phyloP scores from a whole-genome alignment of 2,888 invertebrate genomes.

The Abrostola triplasia region DNA sequence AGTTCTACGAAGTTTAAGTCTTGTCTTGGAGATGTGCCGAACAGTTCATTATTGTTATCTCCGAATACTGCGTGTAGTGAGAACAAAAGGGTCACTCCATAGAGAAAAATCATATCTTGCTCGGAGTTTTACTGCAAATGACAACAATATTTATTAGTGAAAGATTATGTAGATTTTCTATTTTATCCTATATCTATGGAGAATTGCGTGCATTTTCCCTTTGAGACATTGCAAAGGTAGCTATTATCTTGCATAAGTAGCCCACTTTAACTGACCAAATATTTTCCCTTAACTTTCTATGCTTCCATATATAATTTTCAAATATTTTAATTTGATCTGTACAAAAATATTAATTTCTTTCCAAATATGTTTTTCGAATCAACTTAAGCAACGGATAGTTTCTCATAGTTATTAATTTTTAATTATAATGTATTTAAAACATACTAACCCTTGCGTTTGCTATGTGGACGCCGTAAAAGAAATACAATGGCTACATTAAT shows the following conservation, averaged over 20 bases:
- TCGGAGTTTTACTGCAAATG: slow-evolving; percentile 7
- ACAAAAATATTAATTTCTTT: too few species aligned
- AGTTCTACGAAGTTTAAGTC: slow-evolving; percentile 56
- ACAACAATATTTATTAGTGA: neutral
- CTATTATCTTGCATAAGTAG: too few species aligned
- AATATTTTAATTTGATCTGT: too few species aligned
- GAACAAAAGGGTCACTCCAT: slow-evolving; percentile 18
- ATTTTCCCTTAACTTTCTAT: too few species aligned
- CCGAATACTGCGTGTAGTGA: slow-evolving; percentile 14
- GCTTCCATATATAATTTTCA: too few species aligned
- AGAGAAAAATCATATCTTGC: slow-evolving; percentile 17
- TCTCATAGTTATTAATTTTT: too few species aligned
- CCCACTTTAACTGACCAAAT: too few species aligned
- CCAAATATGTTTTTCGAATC: too few species aligned
- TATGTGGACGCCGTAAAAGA: neutral
- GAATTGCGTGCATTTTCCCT: too few species aligned
- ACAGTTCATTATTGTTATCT: slow-evolving; percentile 1
- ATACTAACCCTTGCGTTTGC: neutral
- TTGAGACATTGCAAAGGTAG: too few species aligned
- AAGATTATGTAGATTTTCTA: neutral
- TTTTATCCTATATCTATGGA: neutral
- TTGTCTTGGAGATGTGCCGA: slow-evolving; percentile 33
- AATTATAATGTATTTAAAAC: neutral
- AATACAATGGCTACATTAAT: too few species aligned
- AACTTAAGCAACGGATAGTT: too few species aligned